Conservation (phyloP, 2,888 invertebrate genomes). For the Drosophila mimetica region DNA sequence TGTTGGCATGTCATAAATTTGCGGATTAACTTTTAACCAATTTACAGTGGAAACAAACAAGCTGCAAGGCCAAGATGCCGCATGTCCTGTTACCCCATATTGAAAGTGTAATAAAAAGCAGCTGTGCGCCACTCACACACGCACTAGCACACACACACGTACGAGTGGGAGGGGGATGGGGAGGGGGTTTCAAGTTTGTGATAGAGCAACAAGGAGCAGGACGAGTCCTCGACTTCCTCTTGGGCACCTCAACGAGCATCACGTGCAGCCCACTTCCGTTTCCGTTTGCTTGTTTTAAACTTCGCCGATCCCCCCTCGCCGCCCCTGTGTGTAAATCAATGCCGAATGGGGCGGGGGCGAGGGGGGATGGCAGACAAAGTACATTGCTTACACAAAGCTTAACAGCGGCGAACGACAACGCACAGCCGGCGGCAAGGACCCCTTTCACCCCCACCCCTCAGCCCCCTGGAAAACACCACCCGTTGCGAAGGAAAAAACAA, state of each 20-base stretch:
- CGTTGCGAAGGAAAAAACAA: constrained; percentile 60
- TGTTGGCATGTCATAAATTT: constrained; percentile 78
- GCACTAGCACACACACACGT: constrained; percentile 26
- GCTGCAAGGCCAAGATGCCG: constrained; percentile 46
- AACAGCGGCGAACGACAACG: constrained; percentile 65
- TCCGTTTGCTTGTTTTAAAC: constrained; percentile 78
- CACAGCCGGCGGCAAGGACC: constrained; percentile 62
- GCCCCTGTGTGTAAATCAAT: constrained; percentile 66
- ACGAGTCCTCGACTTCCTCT: constrained; percentile 42
- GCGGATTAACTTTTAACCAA: constrained; percentile 79
- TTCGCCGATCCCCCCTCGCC: constrained; percentile 42
- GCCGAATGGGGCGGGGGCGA: constrained; percentile 12
- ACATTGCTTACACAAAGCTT: constrained; percentile 77
- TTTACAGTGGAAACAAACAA: constrained; percentile 71
- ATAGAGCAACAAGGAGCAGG: constrained; percentile 59
- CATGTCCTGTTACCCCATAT: constrained; percentile 72
- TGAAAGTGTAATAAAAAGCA: constrained; percentile 77
- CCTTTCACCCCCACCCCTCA: constrained; percentile 1
- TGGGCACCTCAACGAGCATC: constrained; percentile 67
- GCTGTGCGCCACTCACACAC: constrained; percentile 60
- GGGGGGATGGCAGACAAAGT: constrained; percentile 64
- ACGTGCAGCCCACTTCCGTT: constrained; percentile 77
- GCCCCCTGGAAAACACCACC: constrained; percentile 4
- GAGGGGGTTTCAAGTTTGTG: constrained; percentile 53
- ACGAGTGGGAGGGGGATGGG: constrained; percentile 10